Evolutionary conservation across 2,888 invertebrate genomes (phyloP), one percentile per base, ranked within the genome.

Genomic region (Nesidiocoris tenuis): DNA sequence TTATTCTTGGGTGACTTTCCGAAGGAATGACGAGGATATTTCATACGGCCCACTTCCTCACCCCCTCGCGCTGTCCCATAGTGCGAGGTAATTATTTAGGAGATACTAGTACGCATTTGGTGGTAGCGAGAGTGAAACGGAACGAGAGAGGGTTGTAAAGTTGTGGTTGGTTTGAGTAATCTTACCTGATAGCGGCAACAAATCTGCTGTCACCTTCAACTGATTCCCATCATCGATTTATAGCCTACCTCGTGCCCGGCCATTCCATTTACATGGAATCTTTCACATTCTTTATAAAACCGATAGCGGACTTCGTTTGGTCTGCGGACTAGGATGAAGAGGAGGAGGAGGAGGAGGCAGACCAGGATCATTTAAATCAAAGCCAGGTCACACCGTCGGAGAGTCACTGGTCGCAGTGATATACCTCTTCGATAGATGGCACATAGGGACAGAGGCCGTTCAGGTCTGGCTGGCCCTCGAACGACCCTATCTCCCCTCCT

Each of bases 11-110:
- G 57, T 70, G 39, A 39, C 39, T 39, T 12, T 39, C 39, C 39
- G 55, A 68, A 55, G 76, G 75, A 77, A 77, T 77, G 78, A 78
- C 77, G 66, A 74, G 68, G 59, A 77, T 78, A 78, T 77, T 78
- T 78, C 78, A 78, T 78, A 75, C 72, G 75, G 39, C 39, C 12
- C 39, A 24, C 25, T 75, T 61, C 59, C 67, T 61, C 75, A 61
- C 61, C 39, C 12, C 2, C 25, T 66, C n/a, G n/a, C n/a, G n/a
- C n/a, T n/a, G n/a, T n/a, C n/a, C n/a, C n/a, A n/a, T n/a, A n/a
- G n/a, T n/a, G n/a, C n/a, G n/a, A n/a, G n/a, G 66, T 74, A 74
- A 74, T 74, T 74, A 74, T 74, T 74, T 74, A 74, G 39, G 39
- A 39, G 39, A 39, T 12, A 12, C 5, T 7, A 39, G 39, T 7